These are phyloP conservation scores for Tangara arthus DNA, from an alignment of 2,797 vertebrate species.

Conservation along the genomic window DNA sequence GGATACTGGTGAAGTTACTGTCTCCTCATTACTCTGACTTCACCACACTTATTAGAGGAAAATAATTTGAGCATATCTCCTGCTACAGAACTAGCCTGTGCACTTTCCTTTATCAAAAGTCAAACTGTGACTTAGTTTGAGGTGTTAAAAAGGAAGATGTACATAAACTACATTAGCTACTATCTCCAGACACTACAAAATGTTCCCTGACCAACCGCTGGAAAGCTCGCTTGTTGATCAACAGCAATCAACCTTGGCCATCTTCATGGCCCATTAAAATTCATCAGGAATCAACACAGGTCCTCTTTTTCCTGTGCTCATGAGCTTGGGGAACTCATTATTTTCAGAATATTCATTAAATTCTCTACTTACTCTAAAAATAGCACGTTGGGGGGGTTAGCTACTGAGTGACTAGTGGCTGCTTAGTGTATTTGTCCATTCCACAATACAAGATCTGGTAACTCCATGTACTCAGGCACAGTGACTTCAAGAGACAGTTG, in stretches of 20 bases:
- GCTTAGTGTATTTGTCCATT: not conserved
- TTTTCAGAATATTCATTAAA: constrained; percentile 30
- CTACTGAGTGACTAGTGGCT: not conserved
- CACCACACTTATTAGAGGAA: not conserved
- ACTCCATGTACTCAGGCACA: not conserved
- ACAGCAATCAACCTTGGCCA: not conserved
- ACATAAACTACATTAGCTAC: not conserved
- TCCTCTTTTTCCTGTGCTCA: not conserved
- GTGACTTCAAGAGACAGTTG: not conserved
- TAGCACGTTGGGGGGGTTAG: not conserved
- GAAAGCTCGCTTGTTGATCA: not conserved
- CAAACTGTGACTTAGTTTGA: not conserved
- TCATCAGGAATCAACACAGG: not conserved
- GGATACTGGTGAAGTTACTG: not conserved
- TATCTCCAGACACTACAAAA: not conserved
- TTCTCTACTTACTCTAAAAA: not conserved
- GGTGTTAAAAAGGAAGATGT: not conserved
- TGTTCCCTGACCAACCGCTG: not conserved
- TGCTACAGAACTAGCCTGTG: not conserved
- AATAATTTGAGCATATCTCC: not conserved
- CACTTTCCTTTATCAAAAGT: not conserved
- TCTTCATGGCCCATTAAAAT: not conserved
- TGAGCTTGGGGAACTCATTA: constrained; percentile 10
- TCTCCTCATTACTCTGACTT: not conserved
- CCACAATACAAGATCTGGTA: not conserved